Percentiles rank a stretch among this genome's conserved stretches.
Conservation (phyloP, 2,113 vertebrate species). For the Ctenomys sociabilis region DNA sequence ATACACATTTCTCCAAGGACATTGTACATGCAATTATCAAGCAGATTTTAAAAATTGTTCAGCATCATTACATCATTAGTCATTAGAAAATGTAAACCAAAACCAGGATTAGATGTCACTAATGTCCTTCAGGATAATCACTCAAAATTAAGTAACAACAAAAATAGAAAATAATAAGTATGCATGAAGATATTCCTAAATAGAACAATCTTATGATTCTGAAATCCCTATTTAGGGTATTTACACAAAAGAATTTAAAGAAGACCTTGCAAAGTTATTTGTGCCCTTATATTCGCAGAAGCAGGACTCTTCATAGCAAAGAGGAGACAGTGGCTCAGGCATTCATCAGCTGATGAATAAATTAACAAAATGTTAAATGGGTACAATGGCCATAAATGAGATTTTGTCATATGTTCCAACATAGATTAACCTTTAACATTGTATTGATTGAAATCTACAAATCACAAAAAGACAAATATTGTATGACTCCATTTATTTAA, state of each 20-base stretch:
- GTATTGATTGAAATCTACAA: conserved; percentile 13
- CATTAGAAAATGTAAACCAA: conserved; percentile 40
- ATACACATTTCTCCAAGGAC: conserved; percentile 35
- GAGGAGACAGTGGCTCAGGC: background rate
- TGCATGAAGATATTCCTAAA: conserved; percentile 1
- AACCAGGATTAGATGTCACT: background rate
- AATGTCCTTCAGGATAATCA: background rate
- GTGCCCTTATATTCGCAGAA: background rate
- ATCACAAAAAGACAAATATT: background rate
- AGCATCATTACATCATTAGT: conserved; percentile 1
- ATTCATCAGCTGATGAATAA: background rate
- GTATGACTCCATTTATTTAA: background rate
- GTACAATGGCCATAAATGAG: background rate
- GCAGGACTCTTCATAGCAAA: background rate
- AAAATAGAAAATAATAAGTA: background rate
- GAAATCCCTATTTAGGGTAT: background rate
- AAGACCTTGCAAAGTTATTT: background rate
- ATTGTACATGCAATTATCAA: background rate
- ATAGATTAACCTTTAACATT: background rate
- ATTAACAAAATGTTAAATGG: background rate
- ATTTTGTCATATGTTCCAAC: background rate
- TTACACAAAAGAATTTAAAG: background rate
- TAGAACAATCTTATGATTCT: background rate
- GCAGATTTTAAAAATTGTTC: background rate
- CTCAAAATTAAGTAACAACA: background rate